Evolutionary conservation across 2,113 vertebrate species (phyloP), one percentile per base, ranked within the genome.

Genomic region (Naja naja): DNA sequence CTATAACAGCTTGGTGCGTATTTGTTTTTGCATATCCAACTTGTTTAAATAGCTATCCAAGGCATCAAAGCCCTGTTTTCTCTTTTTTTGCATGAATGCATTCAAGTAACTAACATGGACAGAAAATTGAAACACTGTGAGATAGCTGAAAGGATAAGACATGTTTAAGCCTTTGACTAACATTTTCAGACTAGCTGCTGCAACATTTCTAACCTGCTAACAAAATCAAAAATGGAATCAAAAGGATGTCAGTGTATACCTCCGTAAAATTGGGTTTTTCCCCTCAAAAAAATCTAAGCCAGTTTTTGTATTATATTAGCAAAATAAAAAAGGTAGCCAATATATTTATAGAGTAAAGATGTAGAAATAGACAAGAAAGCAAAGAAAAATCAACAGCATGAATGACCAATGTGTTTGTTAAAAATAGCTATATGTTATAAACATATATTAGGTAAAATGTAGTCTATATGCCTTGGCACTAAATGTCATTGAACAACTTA

Each of bases 181-280:
- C 45, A 45, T 86, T 93, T 39, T 86, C 74, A 89, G n/a, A 47
- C 69, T 23, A 53, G 34, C 45, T 86, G 69, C 54, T 22, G 81
- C 11, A 25, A 53, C 7, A 18, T 64, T 92, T 86, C 60, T 58
- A 91, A 39, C 30, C 92, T 3, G 14, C 16, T 55, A 47, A 47
- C 90, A 90, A 49, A 89, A 91, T 85, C 10, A 60, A 89, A 94
- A 93, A 92, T 27, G 53, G 85, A 60, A 69, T 60, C 87, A 89
- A 89, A 91, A 53, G 14, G 1, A 14, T 89, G 69, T 85, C 87
- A 47, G 30, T 14, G 25, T 49, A 58, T 23, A 0, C 45, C 52
- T n/a, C 30, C 89, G 6, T 56, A 85, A 43, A 90, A 20, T 12
- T 60, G 52, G 16, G n/a, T 22, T 5, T 88, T 85, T 22, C 64